Evolutionary conservation across 64 coral and sea anemone species (phyloP).

Genomic region (Montipora foliosa): DNA sequence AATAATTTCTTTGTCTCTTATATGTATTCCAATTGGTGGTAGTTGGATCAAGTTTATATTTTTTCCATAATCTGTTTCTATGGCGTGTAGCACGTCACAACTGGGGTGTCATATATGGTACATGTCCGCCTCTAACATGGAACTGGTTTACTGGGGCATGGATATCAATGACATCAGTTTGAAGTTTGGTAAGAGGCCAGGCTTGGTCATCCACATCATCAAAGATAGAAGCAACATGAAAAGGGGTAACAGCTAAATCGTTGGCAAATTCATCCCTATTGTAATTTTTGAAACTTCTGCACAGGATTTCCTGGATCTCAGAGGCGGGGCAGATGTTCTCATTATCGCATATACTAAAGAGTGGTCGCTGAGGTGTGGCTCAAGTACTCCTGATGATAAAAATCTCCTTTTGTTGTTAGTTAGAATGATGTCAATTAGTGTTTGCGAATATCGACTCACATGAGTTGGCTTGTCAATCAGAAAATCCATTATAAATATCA

Average conservation of each 20-base stretch:
- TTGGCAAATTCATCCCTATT: constrained; percentile 5
- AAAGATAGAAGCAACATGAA: constrained; percentile 47
- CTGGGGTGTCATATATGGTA: constrained; percentile 37
- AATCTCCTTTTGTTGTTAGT: constrained; percentile 31
- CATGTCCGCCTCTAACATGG: constrained; percentile 38
- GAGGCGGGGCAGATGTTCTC: not conserved
- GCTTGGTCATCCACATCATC: constrained; percentile 25
- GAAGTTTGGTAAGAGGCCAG: constrained; percentile 25
- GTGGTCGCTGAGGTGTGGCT: constrained; percentile 35
- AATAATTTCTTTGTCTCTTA: constrained; percentile 49
- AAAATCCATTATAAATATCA: constrained; percentile 43
- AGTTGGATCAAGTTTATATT: not conserved
- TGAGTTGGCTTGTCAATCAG: constrained; percentile 35
- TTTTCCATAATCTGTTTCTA: constrained; percentile 1
- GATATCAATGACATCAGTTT: constrained; percentile 30
- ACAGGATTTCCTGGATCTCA: constrained; percentile 47
- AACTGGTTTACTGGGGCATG: constrained; percentile 48
- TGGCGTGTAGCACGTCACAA: not conserved
- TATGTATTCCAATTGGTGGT: constrained; percentile 35
- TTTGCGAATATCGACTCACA: not conserved
- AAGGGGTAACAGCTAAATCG: constrained; percentile 26
- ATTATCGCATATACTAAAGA: constrained; percentile 28
- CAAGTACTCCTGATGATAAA: constrained; percentile 45
- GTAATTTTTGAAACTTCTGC: constrained; percentile 32
- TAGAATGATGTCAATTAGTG: constrained; percentile 7